These are phyloP conservation scores for Lonchura striata DNA, from an alignment of 2,113 vertebrate species.

Conservation along the genomic window DNA sequence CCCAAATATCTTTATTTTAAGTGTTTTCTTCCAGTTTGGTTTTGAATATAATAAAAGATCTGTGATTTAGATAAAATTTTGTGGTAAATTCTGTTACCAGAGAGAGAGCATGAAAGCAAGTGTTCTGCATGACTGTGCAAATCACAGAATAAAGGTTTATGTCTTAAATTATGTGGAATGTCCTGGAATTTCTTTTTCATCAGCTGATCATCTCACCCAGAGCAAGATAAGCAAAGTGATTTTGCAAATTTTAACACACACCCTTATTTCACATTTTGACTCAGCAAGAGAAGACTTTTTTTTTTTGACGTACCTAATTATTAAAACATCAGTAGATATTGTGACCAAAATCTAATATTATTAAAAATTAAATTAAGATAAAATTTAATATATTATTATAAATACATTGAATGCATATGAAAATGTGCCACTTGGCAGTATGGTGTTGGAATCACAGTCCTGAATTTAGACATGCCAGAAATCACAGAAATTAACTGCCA, in stretches of 20 bases:
- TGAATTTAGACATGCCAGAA: neutral
- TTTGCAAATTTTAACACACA: neutral
- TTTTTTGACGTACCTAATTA: neutral
- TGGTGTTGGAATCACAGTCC: neutral
- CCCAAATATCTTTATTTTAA: neutral
- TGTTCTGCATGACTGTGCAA: neutral
- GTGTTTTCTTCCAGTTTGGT: neutral
- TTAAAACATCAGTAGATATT: neutral
- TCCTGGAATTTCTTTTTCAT: neutral
- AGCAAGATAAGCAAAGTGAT: neutral
- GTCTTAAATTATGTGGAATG: neutral
- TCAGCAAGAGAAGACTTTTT: neutral
- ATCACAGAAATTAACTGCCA: neutral
- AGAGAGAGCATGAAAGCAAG: neutral
- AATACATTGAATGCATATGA: neutral
- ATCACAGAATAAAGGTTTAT: neutral
- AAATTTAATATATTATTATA: neutral
- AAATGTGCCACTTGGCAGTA: neutral
- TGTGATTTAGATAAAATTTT: neutral
- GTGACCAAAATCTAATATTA: neutral
- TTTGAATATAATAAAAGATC: neutral
- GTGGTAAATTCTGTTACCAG: neutral
- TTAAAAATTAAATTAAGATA: neutral
- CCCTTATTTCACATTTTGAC: fast-evolving
- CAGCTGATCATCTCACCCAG: neutral